These are phyloP conservation scores for Trichomycterus rosablanca DNA, from an alignment of 2,113 vertebrate species.

Conservation along the genomic window DNA sequence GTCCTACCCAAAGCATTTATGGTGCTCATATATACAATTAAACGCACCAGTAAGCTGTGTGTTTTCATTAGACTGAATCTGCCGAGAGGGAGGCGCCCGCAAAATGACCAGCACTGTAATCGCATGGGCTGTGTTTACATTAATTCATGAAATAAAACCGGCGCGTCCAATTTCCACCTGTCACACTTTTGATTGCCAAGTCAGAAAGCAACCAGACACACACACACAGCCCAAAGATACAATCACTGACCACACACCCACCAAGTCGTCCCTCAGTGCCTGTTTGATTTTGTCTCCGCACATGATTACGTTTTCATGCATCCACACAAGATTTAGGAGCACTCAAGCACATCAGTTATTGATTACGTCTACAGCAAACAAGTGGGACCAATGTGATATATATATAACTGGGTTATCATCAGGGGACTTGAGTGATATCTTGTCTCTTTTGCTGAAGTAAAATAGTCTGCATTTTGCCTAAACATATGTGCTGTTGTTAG, in stretches of 20 bases:
- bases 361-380: slow-evolving; percentile 99
- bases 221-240: slow-evolving; percentile 72
- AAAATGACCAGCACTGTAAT: slow-evolving; percentile 77
- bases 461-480: slow-evolving; percentile 30
- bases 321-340: slow-evolving; percentile 98
- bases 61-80: slow-evolving; percentile 76
- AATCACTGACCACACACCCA: slow-evolving; percentile 48
- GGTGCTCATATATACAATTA: slow-evolving; percentile 76
- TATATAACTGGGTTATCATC: slow-evolving; percentile 99
- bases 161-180: slow-evolving; percentile 84
- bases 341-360: slow-evolving; percentile 98
- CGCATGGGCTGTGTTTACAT: slow-evolving; percentile 88
- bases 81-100: slow-evolving; percentile 36
- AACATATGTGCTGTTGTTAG: slow-evolving; percentile 34
- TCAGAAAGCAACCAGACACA: slow-evolving; percentile 66
- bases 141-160: slow-evolving; percentile 88
- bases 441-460: slow-evolving; percentile 68
- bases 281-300: slow-evolving; percentile 79
- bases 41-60: slow-evolving; percentile 81
- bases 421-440: slow-evolving; percentile 83
- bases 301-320: slow-evolving; percentile 99
- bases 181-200: slow-evolving; percentile 88
- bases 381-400: slow-evolving; percentile 91
- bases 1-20: slow-evolving; percentile 58
- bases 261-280: slow-evolving; percentile 48